Base-by-base conservation (phyloP, 2,888 invertebrate genomes). In the Hermodice carunculata region DNA sequence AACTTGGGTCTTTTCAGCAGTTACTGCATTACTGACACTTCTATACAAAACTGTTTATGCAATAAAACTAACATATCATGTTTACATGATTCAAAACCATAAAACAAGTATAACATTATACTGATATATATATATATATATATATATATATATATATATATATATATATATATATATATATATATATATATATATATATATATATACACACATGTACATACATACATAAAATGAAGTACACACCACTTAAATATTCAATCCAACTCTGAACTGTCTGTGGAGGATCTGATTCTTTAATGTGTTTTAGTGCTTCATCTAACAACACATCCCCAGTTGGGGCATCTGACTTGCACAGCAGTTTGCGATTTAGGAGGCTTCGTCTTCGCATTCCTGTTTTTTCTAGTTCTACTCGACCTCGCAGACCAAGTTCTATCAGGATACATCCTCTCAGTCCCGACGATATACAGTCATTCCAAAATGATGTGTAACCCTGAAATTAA, bases 381-480 rank as follows among this genome's bases (percentile, higher is more conserved):
- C 87, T 70, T 77, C 98, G 89, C 95, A 98, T 96, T 51, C 98
- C 98, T 79, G 96, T 94, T 85, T 93, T 93, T 87, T 99, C 99
- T 79, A 99, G 89, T 89, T 98, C 98, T 66, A 99, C 91, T 67
- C 98, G 92, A 49, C 97, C 97, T 79, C 98, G 90, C 70, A 99
- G 88, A 11, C 96, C 96, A 79, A 99, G 89, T 88, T 99, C 99
- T 76, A 99, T 96, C 77, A 99, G 90, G 85, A 99, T 99, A 87
- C 98, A 99, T 70, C 99, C 99, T 81, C 99, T 91, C 71, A 99
- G 89, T 46, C 99, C 99, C 81, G 97, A 97, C 76, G 98, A 98
- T 90, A 99, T 98, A 89, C 98, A 99, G 88, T 99, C 99, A 88
- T 99, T 99, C 99, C 99, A 99, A 89, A 99, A 99, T 62, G 98